phyloP scores from a whole-genome alignment of 2,888 invertebrate genomes.

The Andricus quercusramuli region DNA sequence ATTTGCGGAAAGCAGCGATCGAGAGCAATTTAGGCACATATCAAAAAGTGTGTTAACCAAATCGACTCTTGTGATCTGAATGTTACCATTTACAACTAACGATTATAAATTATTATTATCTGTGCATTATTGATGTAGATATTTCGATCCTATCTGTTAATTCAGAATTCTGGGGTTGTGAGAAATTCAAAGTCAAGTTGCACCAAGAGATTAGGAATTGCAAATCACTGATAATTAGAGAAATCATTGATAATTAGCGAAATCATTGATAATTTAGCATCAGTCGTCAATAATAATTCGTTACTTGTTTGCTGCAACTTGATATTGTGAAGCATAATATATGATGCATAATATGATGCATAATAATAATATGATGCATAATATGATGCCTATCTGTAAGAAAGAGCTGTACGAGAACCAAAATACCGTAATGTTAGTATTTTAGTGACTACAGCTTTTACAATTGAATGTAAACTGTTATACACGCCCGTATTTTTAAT shows the following conservation, averaged over 20 bases:
- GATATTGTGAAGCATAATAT: conserved; percentile 46
- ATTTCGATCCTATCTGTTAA: conserved; percentile 1
- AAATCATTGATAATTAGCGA: not conserved
- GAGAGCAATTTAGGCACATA: conserved; percentile 30
- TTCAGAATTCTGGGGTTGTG: conserved; percentile 35
- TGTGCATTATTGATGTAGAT: conserved; percentile 35
- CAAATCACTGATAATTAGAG: not conserved
- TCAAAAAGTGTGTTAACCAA: conserved; percentile 24
- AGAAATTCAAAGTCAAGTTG: conserved; percentile 29
- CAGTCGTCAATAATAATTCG: not conserved
- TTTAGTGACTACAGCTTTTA: conserved; percentile 21
- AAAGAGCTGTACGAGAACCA: conserved; percentile 49
- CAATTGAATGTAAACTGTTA: conserved; percentile 23
- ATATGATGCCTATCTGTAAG: conserved; percentile 50
- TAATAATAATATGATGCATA: too few relatives aligned
- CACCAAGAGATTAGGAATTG: conserved; percentile 31
- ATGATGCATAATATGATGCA: too few relatives aligned
- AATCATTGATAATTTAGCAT: not conserved
- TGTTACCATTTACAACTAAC: conserved; percentile 11
- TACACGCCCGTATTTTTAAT: conserved; percentile 11
- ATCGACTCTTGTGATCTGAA: conserved; percentile 29
- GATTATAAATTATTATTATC: conserved; percentile 11
- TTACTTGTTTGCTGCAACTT: conserved; percentile 47
- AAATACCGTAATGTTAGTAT: conserved; percentile 6
- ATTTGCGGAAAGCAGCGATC: conserved; percentile 1